Evolutionary conservation across 2,797 vertebrate species (phyloP).

Genomic region (Typhlichthys subterraneus): DNA sequence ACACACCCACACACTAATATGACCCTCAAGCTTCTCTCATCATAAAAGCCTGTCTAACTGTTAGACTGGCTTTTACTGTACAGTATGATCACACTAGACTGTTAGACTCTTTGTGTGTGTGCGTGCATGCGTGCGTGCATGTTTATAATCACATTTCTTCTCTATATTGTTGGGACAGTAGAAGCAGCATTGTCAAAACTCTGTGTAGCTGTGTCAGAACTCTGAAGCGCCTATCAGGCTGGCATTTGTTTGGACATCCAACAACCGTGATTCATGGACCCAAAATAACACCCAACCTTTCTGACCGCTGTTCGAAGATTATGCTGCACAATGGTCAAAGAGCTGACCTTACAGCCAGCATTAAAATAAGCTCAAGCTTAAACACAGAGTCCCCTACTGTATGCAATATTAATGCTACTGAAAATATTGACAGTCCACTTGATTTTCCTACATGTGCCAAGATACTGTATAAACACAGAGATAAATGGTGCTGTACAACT

Average conservation of each 20-base stretch:
- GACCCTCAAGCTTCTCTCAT: slow-evolving; percentile 33
- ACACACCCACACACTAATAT: slow-evolving; percentile 15
- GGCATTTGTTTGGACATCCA: slow-evolving; percentile 51
- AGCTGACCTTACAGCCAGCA: slow-evolving; percentile 33
- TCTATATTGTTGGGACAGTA: slow-evolving; percentile 30
- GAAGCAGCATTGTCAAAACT: slow-evolving; percentile 64
- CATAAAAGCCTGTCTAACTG: slow-evolving; percentile 1
- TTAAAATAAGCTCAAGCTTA: too few species aligned
- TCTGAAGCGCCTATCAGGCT: slow-evolving; percentile 67
- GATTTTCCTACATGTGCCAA: too few species aligned
- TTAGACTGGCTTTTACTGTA: neutral
- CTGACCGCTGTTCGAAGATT: slow-evolving; percentile 49
- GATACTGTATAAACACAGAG: too few species aligned
- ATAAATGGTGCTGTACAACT: too few species aligned
- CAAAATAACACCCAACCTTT: slow-evolving; percentile 73
- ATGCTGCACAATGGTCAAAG: slow-evolving; percentile 34
- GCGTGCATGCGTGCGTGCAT: neutral
- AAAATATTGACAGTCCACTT: too few species aligned
- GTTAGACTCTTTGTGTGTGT: slow-evolving; percentile 4
- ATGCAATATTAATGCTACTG: too few species aligned
- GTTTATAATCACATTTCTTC: neutral
- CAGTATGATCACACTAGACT: neutral
- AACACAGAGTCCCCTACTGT: too few species aligned
- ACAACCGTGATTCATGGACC: slow-evolving; percentile 64
- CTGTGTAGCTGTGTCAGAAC: slow-evolving; percentile 15